Conservation (phyloP, 2,888 invertebrate genomes). For the Hybos culiciformis region DNA sequence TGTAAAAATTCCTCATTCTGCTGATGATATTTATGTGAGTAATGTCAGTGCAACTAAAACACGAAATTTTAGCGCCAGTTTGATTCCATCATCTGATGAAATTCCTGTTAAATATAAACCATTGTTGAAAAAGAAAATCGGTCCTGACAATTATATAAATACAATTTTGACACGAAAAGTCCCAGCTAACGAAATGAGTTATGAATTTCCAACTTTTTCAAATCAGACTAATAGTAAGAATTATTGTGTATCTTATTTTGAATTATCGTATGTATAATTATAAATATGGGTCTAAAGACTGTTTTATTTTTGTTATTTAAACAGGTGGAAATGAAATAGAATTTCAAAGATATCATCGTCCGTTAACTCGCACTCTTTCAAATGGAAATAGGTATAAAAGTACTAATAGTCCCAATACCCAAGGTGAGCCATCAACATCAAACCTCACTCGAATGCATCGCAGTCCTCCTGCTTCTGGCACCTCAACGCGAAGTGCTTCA, state of each 20-base stretch:
- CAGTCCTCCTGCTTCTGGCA: slow-evolving; percentile 31
- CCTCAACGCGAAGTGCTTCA: slow-evolving; percentile 34
- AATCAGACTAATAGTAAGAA: slow-evolving; percentile 5
- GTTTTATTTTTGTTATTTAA: too few relatives aligned
- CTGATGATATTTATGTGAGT: slow-evolving; percentile 13
- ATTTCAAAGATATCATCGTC: slow-evolving; percentile 44
- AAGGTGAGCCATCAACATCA: not conserved
- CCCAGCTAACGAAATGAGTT: slow-evolving; percentile 29
- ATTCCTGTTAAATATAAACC: slow-evolving; percentile 40
- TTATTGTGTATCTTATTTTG: too few relatives aligned
- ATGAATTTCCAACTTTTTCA: slow-evolving; percentile 30
- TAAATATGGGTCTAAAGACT: too few relatives aligned
- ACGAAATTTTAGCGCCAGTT: too few relatives aligned
- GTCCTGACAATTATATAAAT: slow-evolving; percentile 59
- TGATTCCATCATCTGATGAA: slow-evolving; percentile 9
- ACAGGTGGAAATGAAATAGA: slow-evolving; percentile 10
- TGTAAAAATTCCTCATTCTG: slow-evolving; percentile 26
- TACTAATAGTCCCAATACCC: not conserved
- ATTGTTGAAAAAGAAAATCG: slow-evolving; percentile 50
- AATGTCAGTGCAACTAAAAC: too few relatives aligned
- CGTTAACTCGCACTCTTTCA: slow-evolving; percentile 51
- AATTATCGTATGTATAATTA: too few relatives aligned
- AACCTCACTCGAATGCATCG: slow-evolving; percentile 20
- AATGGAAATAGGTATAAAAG: slow-evolving; percentile 38
- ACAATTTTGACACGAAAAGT: slow-evolving; percentile 38